Base-by-base conservation (phyloP, 2,888 invertebrate genomes). In the Morpho achilles region DNA sequence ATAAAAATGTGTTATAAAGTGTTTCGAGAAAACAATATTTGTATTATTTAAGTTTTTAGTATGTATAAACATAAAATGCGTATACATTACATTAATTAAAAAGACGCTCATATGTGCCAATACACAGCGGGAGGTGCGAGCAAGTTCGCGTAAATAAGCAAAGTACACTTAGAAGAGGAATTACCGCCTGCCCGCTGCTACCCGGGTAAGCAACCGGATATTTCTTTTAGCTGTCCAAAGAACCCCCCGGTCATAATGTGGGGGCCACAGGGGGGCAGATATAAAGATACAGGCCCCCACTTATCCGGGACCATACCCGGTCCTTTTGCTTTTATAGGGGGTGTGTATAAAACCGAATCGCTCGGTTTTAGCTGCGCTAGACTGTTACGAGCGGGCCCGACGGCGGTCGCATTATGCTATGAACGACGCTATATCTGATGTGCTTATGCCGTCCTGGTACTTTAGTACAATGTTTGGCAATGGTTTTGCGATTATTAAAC, bases 171-270 rank as follows among this genome's bases (percentile, higher is more conserved):
- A 79, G 77, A 79, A 84, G 84, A 84, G 82, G 87, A 82, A 87
- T 85, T 84, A 84, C 84, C 81, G 85, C 77, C 81, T 77, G 76
- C 76, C 72, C 75, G 80, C 76, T 77, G 79, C 77, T 79, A 75
- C 77, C 77, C 79, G 79, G 79, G 80, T 77, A 82, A 84, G 85
- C 86, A 79, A 82, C 88, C 88, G 88, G 87, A 88, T 89, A 90
- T 89, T 90, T 89, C 90, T 90, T 87, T 89, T 87, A 89, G 89
- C 88, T 88, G 88, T 88, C 89, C 89, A 87, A 89, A 87, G 87
- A 84, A 83, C 87, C 88, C 82, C 87, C 88, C 88, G 84, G 85
- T 84, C 84, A 87, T 88, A 88, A 89, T 88, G 84, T 85, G 80
- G 86, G 84, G 84, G 84, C 74, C 71, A 74, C 64, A 78, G 81